Percentiles rank a stretch among this genome's conserved stretches.
Evolutionary conservation across 2,888 invertebrate species (phyloP).

Genomic region (Acleris laterana): DNA sequence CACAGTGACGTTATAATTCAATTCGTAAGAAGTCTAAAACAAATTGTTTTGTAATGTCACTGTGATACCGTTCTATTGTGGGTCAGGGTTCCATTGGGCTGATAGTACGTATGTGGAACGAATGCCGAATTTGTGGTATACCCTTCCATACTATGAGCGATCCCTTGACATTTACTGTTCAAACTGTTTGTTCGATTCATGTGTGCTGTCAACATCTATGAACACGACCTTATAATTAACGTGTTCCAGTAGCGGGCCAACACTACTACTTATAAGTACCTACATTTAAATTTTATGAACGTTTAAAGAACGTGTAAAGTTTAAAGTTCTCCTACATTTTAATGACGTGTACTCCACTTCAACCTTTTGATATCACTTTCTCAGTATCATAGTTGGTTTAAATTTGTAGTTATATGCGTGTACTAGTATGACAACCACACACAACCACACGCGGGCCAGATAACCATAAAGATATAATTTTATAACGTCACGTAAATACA

Average conservation of each 20-base stretch:
- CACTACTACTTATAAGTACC: neutral
- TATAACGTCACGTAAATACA: slow-evolving; percentile 22
- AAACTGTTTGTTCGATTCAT: slow-evolving; percentile 14
- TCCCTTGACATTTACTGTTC: slow-evolving; percentile 29
- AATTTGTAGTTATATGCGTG: too few species aligned
- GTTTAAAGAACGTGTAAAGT: too few species aligned
- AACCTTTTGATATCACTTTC: too few species aligned
- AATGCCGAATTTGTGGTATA: slow-evolving; percentile 7
- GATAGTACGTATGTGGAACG: neutral
- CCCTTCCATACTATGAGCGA: neutral
- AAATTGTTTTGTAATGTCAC: too few species aligned
- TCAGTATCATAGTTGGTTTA: too few species aligned
- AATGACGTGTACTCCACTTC: too few species aligned
- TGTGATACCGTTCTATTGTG: too few species aligned
- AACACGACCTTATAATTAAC: neutral
- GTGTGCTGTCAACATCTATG: neutral
- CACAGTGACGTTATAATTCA: too few species aligned
- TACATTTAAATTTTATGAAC: neutral
- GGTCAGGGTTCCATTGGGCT: too few species aligned
- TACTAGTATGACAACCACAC: neutral
- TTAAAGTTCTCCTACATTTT: too few species aligned
- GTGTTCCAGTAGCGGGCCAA: neutral
- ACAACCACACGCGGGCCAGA: slow-evolving; percentile 24
- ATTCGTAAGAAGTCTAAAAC: too few species aligned
- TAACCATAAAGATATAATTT: slow-evolving; percentile 36